Percentiles rank a stretch among this genome's conserved stretches.
phyloP scores from a whole-genome alignment of 2,888 invertebrate genomes.

The Spodoptera picta region DNA sequence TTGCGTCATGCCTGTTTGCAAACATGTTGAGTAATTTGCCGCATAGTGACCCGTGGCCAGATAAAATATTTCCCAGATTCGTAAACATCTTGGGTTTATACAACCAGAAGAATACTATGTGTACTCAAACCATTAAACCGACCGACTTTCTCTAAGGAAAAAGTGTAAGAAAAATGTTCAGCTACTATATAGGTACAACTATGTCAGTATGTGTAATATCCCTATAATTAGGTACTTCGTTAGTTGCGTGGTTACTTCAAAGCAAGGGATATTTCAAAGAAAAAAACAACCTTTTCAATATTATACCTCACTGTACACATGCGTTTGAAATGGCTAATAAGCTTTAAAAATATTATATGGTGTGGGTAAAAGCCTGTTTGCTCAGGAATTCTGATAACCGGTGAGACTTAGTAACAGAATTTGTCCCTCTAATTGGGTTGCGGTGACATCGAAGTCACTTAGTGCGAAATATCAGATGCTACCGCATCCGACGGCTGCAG shows the following conservation, averaged over 20 bases:
- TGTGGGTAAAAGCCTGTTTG: neutral
- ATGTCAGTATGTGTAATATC: too few species aligned
- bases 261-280: too few species aligned
- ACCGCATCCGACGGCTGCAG: slow-evolving; percentile 7
- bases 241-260: too few species aligned
- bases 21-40: slow-evolving; percentile 47
- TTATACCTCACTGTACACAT: too few species aligned
- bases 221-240: too few species aligned
- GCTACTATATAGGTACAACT: too few species aligned
- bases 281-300: too few species aligned
- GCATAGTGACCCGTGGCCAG: slow-evolving; percentile 31
- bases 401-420: slow-evolving; percentile 5
- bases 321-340: too few species aligned
- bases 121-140: slow-evolving; percentile 13
- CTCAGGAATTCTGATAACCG: slow-evolving; percentile 1
- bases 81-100: slow-evolving; percentile 45
- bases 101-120: slow-evolving; percentile 26
- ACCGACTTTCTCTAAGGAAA: slow-evolving; percentile 1
- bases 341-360: too few species aligned
- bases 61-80: slow-evolving; percentile 25
- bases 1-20: slow-evolving; percentile 17
- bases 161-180: neutral
- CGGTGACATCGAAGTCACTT: slow-evolving; percentile 3
- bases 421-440: slow-evolving; percentile 16
- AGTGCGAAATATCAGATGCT: slow-evolving; percentile 15